Conservation (phyloP, 35 echinoderm and acorn worm genomes). For the Ptychodera flava region DNA sequence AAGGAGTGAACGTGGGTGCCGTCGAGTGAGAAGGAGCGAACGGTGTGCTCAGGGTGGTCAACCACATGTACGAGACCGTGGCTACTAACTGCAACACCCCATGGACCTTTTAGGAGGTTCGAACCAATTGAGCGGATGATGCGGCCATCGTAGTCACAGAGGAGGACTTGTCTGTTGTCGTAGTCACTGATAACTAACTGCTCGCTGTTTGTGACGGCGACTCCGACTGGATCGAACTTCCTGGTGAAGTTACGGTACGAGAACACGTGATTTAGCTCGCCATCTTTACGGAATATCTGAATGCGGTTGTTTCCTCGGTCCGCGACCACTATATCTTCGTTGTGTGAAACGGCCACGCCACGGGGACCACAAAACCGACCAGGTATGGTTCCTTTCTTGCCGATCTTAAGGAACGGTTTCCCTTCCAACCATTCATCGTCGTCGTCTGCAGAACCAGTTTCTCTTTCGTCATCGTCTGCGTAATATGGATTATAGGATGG, state of each 20-base stretch:
- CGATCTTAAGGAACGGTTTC: neutral
- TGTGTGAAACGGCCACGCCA: neutral
- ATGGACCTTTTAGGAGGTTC: neutral
- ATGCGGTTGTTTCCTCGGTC: constrained; percentile 15
- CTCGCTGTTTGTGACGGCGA: neutral
- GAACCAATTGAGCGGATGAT: neutral
- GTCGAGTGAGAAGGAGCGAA: neutral
- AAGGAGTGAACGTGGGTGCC: constrained; percentile 7
- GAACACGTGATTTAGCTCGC: neutral
- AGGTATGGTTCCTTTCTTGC: neutral
- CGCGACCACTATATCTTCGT: neutral
- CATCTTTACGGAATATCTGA: neutral
- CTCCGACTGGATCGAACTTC: constrained; percentile 3
- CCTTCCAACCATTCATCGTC: neutral
- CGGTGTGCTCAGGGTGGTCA: neutral
- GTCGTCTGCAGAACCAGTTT: neutral
- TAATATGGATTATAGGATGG: neutral
- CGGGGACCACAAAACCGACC: neutral
- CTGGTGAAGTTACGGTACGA: neutral
- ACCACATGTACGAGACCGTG: constrained; percentile 8
- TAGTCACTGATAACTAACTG: neutral
- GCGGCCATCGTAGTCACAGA: neutral
- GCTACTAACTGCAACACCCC: neutral
- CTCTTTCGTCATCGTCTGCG: neutral
- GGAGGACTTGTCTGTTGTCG: neutral